Conservation (phyloP, 2,113 vertebrate genomes). For the Colossoma macropomum region DNA sequence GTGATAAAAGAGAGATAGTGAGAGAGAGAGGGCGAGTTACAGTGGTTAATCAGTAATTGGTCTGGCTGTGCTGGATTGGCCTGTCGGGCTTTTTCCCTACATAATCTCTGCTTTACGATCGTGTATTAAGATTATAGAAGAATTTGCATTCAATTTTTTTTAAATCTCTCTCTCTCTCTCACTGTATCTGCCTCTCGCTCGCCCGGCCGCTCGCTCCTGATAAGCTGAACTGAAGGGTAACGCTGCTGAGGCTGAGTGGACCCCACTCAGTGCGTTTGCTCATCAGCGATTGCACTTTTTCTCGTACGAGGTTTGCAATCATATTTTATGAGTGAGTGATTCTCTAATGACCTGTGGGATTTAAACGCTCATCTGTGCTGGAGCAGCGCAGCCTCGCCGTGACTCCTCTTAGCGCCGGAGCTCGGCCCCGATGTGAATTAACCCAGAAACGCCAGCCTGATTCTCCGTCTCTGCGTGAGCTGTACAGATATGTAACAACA, state of each 20-base stretch:
- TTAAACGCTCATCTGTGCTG: slow-evolving; percentile 25
- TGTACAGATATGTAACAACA: neutral
- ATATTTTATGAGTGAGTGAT: slow-evolving; percentile 4
- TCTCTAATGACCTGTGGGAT: slow-evolving; percentile 17
- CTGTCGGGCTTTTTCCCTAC: no score
- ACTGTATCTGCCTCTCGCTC: neutral
- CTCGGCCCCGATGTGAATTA: slow-evolving; percentile 52
- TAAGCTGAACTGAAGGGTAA: neutral
- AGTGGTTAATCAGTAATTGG: slow-evolving; percentile 70
- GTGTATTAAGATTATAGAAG: slow-evolving; percentile 8
- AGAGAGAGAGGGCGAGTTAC: neutral
- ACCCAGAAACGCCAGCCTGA: slow-evolving; percentile 68
- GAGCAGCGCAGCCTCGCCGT: slow-evolving; percentile 43
- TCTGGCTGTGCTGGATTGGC: no score
- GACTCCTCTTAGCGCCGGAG: slow-evolving; percentile 24
- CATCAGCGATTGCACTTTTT: neutral
- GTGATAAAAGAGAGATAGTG: no score
- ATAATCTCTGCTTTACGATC: slow-evolving; percentile 54
- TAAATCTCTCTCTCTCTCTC: neutral
- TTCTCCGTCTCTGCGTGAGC: slow-evolving; percentile 45
- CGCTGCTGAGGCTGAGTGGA: neutral
- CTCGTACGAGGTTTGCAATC: neutral
- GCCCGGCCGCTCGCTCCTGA: neutral
- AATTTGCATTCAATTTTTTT: neutral
- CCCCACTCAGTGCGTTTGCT: neutral